phyloP scores from a whole-genome alignment of 2,888 invertebrate genomes.

The Ectropis crepuscularia region DNA sequence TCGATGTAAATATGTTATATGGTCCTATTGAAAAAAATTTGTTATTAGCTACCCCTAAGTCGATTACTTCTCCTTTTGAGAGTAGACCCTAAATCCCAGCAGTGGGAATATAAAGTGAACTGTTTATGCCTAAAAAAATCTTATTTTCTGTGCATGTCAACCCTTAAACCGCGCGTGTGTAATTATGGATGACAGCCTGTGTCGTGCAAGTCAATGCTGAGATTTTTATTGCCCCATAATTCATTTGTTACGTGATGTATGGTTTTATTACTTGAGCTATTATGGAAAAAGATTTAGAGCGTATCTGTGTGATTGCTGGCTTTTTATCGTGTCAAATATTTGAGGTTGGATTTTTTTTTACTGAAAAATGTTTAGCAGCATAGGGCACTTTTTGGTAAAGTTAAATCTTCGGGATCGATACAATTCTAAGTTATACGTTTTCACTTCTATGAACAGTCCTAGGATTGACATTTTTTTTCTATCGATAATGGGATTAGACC shows the following conservation, averaged over 20 bases:
- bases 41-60: too few species aligned
- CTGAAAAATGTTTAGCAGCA: too few species aligned
- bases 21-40: too few species aligned
- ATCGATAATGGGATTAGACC: too few species aligned
- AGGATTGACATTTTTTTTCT: too few species aligned
- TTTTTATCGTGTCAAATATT: slow-evolving; percentile 10
- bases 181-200: slow-evolving; percentile 31
- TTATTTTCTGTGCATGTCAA: neutral
- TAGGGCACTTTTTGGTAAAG: too few species aligned
- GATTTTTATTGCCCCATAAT: slow-evolving; percentile 31
- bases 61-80: too few species aligned
- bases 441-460: too few species aligned
- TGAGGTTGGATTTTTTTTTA: neutral
- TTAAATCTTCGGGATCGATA: too few species aligned
- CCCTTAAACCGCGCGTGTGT: slow-evolving; percentile 23
- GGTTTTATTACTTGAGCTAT: slow-evolving; percentile 20
- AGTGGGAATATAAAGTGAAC: neutral
- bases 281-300: slow-evolving; percentile 15
- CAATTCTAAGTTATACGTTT: too few species aligned
- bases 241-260: slow-evolving; percentile 26
- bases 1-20: too few species aligned
- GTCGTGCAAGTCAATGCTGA: slow-evolving; percentile 34
- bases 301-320: slow-evolving; percentile 9
- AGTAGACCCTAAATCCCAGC: too few species aligned
- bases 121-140: neutral